Percentiles rank a stretch among this genome's conserved stretches.
phyloP scores from a whole-genome alignment of 2,797 vertebrate species.

The Heteromormyrus szaboi region DNA sequence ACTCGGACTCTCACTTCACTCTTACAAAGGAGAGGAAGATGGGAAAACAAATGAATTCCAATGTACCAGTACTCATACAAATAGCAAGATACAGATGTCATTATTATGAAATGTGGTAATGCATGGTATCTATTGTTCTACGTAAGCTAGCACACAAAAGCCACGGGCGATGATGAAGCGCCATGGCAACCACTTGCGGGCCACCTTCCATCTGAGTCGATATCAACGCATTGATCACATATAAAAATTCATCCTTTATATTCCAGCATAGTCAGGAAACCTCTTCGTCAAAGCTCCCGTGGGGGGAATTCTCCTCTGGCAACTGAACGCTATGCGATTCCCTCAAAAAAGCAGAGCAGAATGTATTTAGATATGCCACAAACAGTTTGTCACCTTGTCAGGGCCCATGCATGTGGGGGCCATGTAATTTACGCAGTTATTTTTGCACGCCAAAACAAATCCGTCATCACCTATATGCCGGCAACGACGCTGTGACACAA shows the following conservation, averaged over 20 bases:
- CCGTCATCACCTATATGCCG: slow-evolving; percentile 57
- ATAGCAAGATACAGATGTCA: background rate
- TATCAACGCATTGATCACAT: background rate
- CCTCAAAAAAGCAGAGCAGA: background rate
- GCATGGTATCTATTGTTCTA: background rate
- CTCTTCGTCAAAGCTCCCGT: background rate
- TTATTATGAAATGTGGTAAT: background rate
- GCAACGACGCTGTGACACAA: slow-evolving; percentile 18
- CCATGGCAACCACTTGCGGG: background rate
- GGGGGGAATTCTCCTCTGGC: background rate
- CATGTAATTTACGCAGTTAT: slow-evolving; percentile 48
- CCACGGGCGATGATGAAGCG: background rate
- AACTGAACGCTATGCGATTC: background rate
- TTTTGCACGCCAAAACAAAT: slow-evolving; percentile 54
- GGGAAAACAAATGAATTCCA: background rate
- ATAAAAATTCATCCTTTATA: background rate
- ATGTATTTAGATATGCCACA: slow-evolving; percentile 18
- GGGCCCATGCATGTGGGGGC: background rate
- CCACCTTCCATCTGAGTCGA: background rate
- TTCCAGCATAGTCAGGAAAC: background rate
- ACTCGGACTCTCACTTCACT: background rate
- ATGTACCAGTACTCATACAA: background rate
- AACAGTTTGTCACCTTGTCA: slow-evolving; percentile 24
- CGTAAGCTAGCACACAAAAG: background rate
- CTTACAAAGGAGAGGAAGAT: background rate